Evolutionary conservation across 2,797 vertebrate species (phyloP), one percentile per base, ranked within the genome.

Genomic region (Craterocephalus amniculus): DNA sequence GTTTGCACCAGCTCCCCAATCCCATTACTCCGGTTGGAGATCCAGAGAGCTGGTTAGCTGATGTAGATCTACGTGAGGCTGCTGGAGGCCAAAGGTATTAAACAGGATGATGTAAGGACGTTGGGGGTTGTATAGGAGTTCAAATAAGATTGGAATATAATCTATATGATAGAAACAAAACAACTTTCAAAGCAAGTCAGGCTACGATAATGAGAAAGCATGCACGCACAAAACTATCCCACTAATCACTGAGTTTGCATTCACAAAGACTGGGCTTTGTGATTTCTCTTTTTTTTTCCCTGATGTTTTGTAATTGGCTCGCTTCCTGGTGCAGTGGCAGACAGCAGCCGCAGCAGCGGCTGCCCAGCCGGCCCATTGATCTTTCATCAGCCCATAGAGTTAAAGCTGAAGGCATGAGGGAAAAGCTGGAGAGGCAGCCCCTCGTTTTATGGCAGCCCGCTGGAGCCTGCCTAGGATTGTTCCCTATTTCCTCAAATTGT

Each of bases 401-500:
- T 84, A 83, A 83, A 85, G 82, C 85, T 83, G 83, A 79, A 89
- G 87, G 84, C 78, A 82, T 74, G 61, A 83, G 83, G 80, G 86
- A 82, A 78, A 89, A 89, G 79, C 83, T 76, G 27, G 83, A 76
- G 86, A 89, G 86, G 86, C 82, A 81, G 86, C 76, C 78, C 56
- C 82, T 76, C 76, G 82, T 85, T 90, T 91, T 91, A 92, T 88
- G 87, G 89, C 91, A 89, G 87, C 91, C 85, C 75, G 72, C 91
- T 92, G 93, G 91, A 94, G 91, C 93, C 93, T 89, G 91, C 76
- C 87, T 90, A 32, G 79, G 91, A 94, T 93, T 94, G 93, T 94
- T 92, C 88, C 88, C 81, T 22, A 90, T 88, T 94, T 95, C 92
- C 93, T 93, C 89, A 90, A 90, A 95, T 94, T 94, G 93, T 93